Evolutionary conservation across 1,140 invertebrate genomes (phyloP).

Genomic region (Cardiocondyla obscurior): DNA sequence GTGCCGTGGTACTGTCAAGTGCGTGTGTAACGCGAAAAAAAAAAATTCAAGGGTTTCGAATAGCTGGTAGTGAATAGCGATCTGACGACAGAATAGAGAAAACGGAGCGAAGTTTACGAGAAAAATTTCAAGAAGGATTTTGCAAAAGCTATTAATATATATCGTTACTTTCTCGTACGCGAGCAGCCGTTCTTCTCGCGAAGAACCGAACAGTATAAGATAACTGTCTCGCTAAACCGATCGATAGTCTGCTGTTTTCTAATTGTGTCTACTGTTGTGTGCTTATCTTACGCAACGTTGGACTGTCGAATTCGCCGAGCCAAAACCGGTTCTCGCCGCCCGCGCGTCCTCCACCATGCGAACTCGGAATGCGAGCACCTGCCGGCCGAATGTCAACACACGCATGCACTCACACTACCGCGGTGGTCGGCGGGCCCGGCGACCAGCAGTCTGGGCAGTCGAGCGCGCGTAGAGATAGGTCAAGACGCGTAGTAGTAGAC

Average conservation of each 20-base stretch:
- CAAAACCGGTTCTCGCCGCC: no score
- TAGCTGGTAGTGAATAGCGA: constrained; percentile 69
- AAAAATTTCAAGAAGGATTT: constrained; percentile 51
- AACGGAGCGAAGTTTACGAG: constrained; percentile 60
- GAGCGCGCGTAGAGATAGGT: no score
- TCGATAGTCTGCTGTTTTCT: constrained; percentile 19
- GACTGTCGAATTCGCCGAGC: no score
- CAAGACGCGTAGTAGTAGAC: no score
- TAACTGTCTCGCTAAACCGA: not conserved
- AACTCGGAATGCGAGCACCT: no score
- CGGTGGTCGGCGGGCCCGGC: no score
- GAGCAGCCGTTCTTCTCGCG: not conserved
- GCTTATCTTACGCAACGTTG: no score
- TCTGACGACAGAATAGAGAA: constrained; percentile 73
- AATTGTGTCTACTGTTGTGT: no score
- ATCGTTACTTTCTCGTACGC: not conserved
- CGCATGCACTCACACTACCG: no score
- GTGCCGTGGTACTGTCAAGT: constrained; percentile 53
- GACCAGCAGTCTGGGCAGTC: no score
- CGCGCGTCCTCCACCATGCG: no score
- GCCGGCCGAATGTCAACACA: no score
- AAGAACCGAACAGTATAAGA: not conserved
- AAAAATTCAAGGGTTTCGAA: not conserved
- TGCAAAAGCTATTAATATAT: not conserved
- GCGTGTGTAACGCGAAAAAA: constrained; percentile 14